Evolutionary conservation across 2,888 invertebrate genomes (phyloP), one percentile per base, ranked within the genome.

Genomic region (Sylvicola fuscatus): DNA sequence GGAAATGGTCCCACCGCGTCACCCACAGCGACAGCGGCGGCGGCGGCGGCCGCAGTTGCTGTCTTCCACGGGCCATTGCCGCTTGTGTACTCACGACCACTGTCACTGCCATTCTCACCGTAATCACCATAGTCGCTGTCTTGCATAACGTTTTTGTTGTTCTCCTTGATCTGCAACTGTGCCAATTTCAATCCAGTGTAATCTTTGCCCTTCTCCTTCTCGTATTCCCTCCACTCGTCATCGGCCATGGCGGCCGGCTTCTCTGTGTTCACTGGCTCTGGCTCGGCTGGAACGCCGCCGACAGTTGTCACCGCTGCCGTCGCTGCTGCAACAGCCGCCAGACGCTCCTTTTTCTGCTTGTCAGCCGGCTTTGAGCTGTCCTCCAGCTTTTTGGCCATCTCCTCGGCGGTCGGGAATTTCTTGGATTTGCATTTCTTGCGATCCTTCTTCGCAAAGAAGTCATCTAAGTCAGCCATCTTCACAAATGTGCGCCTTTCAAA

Each of bases 371-470:
- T 55, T 43, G 50, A 49, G 47, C 50, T 51, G 45, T 58, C 84
- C 48, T 87, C 87, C 48, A 86, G 63, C 62, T 83, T 82, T 62
- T 83, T 86, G 32, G 81, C 80, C 48, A 86, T 66, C 60, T 87
- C 86, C 50, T 89, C 89, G 42, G 84, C 69, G 34, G 86, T 83
- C 39, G 84, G 68, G 54, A 82, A 83, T 65, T 89, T 90, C 63
- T 87, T 89, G 41, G 71, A 67, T 61, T 86, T 86, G 38, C 76
- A 72, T 69, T 89, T 92, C 67, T 89, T 90, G 54, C 86, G 81
- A 62, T 93, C 92, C 61, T 92, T 90, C 64, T 92, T 93, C 39
- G 92, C 92, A 62, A 93, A 93, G 63, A 93, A 93, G 68, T 90
- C 89, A 61, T 93, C 93, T 51, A 93, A 66, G 66, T 90, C 89